Evolutionary conservation across 2,888 invertebrate species (phyloP).

Genomic region (Ferrisia virgata): DNA sequence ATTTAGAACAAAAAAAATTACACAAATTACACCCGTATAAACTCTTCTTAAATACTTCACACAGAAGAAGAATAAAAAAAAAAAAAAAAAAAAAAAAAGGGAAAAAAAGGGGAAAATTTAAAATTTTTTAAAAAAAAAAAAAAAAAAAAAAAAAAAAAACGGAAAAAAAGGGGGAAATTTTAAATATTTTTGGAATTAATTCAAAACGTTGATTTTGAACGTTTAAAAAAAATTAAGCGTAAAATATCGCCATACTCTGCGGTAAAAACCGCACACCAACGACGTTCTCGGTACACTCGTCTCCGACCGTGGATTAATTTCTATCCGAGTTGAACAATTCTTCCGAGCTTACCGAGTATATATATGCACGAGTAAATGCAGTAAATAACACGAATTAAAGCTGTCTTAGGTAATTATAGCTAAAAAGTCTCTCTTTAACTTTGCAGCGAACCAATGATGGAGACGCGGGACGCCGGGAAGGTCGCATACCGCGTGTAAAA

Average conservation of each 20-base stretch:
- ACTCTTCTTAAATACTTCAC: no score
- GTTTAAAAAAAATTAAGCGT: background rate
- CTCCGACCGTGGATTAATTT: background rate
- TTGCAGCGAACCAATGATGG: background rate
- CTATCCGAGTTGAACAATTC: background rate
- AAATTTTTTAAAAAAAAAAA: background rate
- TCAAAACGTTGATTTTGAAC: background rate
- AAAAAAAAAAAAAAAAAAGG: background rate
- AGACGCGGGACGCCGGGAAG: background rate
- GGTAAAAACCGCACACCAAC: background rate
- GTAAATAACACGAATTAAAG: conserved; percentile 14
- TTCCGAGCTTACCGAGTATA: background rate
- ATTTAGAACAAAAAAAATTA: background rate
- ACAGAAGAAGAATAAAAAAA: background rate
- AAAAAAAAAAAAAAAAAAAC: background rate
- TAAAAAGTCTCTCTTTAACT: background rate
- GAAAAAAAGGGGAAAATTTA: background rate
- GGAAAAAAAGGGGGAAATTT: background rate
- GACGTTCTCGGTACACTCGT: background rate
- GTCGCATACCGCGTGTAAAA: background rate
- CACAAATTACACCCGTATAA: background rate
- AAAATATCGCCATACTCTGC: background rate
- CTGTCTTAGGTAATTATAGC: background rate
- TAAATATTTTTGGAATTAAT: background rate
- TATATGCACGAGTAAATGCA: background rate